Base-by-base conservation (phyloP, 2,797 vertebrate genomes). In the Paratrypauchen microcephalus region DNA sequence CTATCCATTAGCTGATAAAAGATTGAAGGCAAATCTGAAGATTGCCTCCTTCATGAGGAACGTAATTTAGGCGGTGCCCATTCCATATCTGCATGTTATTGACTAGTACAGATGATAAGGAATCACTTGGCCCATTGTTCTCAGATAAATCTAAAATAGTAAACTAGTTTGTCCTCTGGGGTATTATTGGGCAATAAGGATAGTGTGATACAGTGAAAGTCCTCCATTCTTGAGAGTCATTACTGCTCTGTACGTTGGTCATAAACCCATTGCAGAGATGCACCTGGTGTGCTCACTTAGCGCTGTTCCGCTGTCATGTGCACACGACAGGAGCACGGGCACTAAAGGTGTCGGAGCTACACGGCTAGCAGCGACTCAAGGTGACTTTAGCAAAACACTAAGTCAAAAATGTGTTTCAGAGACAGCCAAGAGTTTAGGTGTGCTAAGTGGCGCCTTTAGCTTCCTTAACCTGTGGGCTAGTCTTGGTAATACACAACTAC, bases 321-420 rank as follows among this genome's bases (percentile, higher is more conserved):
- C 65, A 66, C 67, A 26, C 66, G 81, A 80, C 76, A 56, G 21
- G 41, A 45, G 23, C 54, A 4, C 21, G 0, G 19, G 7, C 21
- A 26, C 39, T 60, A 39, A 5, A 75, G 63, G 68, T 69, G 76
- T 78, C 48, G 69, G 59, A 64, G 83, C 82, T 77, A 57, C 55
- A 65, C 66, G 52, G 83, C 81, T 88, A 90, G 86, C 87, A 75
- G 77, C 65, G 50, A 90, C 70, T 89, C 93, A 94, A 94, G 92
- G 93, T 94, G 92, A 94, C 92, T 88, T 93, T 92, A 88, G 88
- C 90, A 57, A 65, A 52, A 71, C 75, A 80, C 66, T 68, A 62
- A 45, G 7, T 65, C 4, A 48, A 19, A 58, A 15, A 66, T 63
- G 32, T 39, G 41, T 50, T 30, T 1, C 18, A n/a, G 45, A 12